Evolutionary conservation across 2,113 vertebrate species (phyloP).

Genomic region (Campylorhamphus procurvoides): DNA sequence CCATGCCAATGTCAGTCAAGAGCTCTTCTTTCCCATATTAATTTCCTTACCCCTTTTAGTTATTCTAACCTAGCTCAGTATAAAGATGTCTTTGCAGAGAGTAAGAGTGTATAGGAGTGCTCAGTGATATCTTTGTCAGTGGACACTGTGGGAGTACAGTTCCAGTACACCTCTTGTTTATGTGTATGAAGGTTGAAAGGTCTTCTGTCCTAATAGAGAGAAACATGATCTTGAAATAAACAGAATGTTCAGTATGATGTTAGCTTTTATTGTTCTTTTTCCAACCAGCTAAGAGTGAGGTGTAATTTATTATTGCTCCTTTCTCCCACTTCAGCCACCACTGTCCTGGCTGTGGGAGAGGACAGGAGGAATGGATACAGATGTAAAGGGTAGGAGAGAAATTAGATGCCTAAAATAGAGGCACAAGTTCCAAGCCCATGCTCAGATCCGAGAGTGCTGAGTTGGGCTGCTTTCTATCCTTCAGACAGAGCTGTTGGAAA

Average conservation of each 20-base stretch:
- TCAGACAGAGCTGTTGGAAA: not conserved
- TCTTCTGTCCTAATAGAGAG: not conserved
- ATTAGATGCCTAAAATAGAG: not conserved
- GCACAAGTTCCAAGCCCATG: not conserved
- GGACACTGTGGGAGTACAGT: rapidly evolving
- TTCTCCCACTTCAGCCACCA: not conserved
- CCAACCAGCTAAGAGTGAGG: not conserved
- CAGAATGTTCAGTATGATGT: not conserved
- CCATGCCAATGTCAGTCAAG: not conserved
- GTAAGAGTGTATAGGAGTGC: not conserved
- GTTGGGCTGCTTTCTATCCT: not conserved
- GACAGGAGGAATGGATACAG: not conserved
- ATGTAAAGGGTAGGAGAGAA: not conserved
- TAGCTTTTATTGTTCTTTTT: not conserved
- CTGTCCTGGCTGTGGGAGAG: not conserved
- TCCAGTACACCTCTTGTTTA: not conserved
- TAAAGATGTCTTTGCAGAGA: not conserved
- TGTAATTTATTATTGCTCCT: not conserved
- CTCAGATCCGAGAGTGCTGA: not conserved
- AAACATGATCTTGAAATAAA: not conserved
- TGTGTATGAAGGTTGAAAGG: not conserved
- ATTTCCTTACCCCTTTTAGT: not conserved
- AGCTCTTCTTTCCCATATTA: not conserved
- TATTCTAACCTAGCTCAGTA: not conserved
- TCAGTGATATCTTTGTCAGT: not conserved